These are phyloP conservation scores for Drosophila kepulauana DNA, from an alignment of 1,140 invertebrate genomes.

Conservation along the genomic window DNA sequence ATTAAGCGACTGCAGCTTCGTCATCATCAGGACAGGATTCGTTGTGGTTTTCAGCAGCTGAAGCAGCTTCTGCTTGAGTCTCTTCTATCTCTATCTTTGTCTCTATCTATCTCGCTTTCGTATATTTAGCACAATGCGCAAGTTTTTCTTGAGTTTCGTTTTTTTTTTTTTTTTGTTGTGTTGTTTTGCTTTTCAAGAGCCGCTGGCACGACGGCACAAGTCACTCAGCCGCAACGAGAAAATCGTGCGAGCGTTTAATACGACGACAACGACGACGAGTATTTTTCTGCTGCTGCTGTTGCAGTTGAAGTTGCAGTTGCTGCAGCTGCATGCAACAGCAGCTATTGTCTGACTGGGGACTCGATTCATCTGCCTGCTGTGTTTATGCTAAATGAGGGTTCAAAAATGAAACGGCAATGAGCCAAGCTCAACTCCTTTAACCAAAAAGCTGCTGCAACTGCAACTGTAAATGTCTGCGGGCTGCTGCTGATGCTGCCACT, in stretches of 20 bases:
- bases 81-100: conserved; percentile 5
- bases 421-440: conserved; percentile 43
- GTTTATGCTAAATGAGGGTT: conserved; percentile 81
- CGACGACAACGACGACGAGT: conserved; percentile 21
- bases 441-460: conserved; percentile 26
- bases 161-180: not conserved
- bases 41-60: conserved; percentile 31
- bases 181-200: conserved; percentile 36
- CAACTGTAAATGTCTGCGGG: conserved; percentile 53
- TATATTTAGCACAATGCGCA: conserved; percentile 75
- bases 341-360: conserved; percentile 39
- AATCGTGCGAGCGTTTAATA: conserved; percentile 81
- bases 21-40: conserved; percentile 57
- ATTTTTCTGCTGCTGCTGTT: not conserved
- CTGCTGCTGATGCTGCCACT: conserved; percentile 17
- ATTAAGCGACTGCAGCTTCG: conserved; percentile 54
- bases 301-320: conserved; percentile 32
- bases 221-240: conserved; percentile 82
- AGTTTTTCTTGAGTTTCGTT: conserved; percentile 32
- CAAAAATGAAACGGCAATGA: conserved; percentile 55
- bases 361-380: conserved; percentile 42
- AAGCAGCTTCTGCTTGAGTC: conserved; percentile 6
- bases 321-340: conserved; percentile 38
- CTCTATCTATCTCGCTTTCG: conserved; percentile 27
- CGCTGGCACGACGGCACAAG: conserved; percentile 78